These are phyloP conservation scores for Callaeas wilsoni DNA, from an alignment of 2,113 vertebrate genomes.

Conservation along the genomic window DNA sequence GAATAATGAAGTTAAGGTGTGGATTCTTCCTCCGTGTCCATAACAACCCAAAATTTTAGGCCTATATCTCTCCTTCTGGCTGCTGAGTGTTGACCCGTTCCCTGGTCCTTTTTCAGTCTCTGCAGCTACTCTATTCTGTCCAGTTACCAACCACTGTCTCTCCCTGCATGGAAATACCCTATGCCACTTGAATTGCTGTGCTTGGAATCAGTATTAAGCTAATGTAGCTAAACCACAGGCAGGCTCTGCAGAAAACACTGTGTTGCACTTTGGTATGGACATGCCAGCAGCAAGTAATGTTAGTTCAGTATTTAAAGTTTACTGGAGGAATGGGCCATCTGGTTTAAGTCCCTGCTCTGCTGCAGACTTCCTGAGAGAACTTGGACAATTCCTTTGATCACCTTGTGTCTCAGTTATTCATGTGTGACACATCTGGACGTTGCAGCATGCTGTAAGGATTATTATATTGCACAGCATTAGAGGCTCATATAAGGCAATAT, in stretches of 20 bases:
- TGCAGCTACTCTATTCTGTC: background rate
- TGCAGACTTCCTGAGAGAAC: constrained; percentile 13
- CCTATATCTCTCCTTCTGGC: background rate
- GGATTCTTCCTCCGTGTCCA: background rate
- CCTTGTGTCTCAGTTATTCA: background rate
- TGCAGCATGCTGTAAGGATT: background rate
- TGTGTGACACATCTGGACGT: background rate
- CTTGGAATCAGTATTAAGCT: background rate
- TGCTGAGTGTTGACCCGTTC: background rate
- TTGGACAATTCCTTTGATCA: constrained; percentile 33
- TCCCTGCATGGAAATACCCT: background rate
- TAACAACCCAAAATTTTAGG: background rate
- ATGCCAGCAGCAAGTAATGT: background rate
- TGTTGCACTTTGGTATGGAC: background rate
- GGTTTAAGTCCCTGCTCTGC: background rate
- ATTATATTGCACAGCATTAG: background rate
- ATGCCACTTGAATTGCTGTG: background rate
- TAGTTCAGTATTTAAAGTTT: background rate
- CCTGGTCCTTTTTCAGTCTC: background rate
- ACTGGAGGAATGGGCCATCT: background rate
- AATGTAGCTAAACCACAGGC: background rate
- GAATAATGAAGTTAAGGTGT: background rate
- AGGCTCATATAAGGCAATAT: background rate
- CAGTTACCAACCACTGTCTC: background rate
- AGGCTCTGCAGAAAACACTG: background rate